phyloP scores from a whole-genome alignment of 92 coral and sea anemone species.

The Palythoa grandiflora region DNA sequence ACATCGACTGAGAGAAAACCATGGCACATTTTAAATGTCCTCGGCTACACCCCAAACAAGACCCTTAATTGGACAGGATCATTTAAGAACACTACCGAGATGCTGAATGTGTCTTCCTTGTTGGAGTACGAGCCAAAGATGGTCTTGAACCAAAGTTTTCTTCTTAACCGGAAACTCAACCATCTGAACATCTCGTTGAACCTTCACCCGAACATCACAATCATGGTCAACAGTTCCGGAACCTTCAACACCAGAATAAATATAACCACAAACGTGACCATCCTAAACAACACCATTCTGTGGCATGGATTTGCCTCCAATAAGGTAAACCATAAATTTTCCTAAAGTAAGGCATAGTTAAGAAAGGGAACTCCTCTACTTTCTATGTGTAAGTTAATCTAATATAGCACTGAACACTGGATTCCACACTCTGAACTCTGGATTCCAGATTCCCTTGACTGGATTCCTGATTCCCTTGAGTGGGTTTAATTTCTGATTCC shows the following conservation, averaged over 20 bases:
- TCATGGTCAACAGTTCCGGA: constrained; percentile 71
- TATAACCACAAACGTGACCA: constrained; percentile 55
- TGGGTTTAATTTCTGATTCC: no score
- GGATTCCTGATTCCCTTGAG: no score
- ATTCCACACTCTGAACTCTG: no score
- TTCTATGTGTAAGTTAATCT: no score
- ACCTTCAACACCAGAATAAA: constrained; percentile 62
- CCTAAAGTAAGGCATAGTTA: no score
- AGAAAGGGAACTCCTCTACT: no score
- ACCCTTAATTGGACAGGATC: constrained; percentile 66
- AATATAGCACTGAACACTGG: no score
- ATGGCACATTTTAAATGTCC: constrained; percentile 50
- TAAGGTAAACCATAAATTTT: background rate
- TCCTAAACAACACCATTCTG: constrained; percentile 57
- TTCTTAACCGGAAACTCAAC: constrained; percentile 52
- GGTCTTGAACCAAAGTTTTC: constrained; percentile 59
- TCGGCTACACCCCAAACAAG: constrained; percentile 54
- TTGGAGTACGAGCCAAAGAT: constrained; percentile 41
- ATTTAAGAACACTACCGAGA: constrained; percentile 56
- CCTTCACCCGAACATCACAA: constrained; percentile 58
- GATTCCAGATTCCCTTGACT: no score
- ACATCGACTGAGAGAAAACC: constrained; percentile 41
- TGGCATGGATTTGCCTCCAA: constrained; percentile 70
- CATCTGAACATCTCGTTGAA: constrained; percentile 62
- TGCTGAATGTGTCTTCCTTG: constrained; percentile 61